These are phyloP conservation scores for Chaetorhynchus papuensis DNA, from an alignment of 2,113 vertebrate species.

Conservation along the genomic window DNA sequence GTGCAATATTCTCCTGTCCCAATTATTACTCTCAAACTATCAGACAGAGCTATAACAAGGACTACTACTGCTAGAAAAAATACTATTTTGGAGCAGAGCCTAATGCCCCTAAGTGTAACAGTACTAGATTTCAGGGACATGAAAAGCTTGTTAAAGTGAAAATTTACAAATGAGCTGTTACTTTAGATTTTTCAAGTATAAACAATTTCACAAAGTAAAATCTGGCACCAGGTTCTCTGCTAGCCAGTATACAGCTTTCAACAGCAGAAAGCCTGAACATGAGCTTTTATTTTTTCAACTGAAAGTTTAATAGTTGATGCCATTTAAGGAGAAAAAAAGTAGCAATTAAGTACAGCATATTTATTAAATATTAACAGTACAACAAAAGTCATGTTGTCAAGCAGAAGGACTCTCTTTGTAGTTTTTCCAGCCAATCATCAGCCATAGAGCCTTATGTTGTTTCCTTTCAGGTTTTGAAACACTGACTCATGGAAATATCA, in stretches of 20 bases:
- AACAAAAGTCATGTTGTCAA: not conserved
- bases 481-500: conserved; percentile 67
- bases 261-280: not conserved
- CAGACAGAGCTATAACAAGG: not conserved
- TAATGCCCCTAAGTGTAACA: not conserved
- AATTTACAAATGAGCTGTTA: not conserved
- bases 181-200: not conserved
- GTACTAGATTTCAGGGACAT: not conserved
- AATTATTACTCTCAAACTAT: not conserved
- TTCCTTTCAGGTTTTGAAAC: conserved; percentile 77
- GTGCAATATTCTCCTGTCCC: not conserved
- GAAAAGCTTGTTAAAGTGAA: not conserved
- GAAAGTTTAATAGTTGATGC: not conserved
- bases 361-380: conserved; percentile 24
- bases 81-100: not conserved
- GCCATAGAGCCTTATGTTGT: conserved; percentile 63
- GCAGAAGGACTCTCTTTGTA: conserved; percentile 65
- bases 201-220: not conserved
- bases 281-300: not conserved
- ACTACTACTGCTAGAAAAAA: not conserved
- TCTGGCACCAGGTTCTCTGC: not conserved
- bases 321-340: not conserved
- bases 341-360: not conserved
- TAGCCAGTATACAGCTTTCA: not conserved
- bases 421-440: conserved; percentile 77